Conservation (phyloP, 1,140 invertebrate genomes). For the Dreissena polymorpha region DNA sequence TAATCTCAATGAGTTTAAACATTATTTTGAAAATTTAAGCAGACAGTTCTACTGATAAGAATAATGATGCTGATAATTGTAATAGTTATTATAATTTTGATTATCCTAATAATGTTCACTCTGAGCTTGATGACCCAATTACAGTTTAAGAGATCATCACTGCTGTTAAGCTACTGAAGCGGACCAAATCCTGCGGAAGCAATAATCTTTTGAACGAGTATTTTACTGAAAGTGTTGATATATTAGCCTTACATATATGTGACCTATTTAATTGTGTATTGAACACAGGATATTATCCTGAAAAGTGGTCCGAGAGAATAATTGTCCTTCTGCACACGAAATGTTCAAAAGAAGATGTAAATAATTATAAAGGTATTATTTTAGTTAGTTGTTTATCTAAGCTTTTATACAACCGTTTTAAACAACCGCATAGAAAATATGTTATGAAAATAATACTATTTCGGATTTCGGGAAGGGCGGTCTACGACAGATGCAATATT, state of each 20-base stretch:
- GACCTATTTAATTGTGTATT: neutral
- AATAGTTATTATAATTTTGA: too few relatives aligned
- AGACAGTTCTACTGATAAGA: too few relatives aligned
- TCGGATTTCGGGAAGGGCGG: slow-evolving; percentile 24
- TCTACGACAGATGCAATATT: slow-evolving; percentile 44
- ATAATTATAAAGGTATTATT: neutral
- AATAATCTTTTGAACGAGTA: slow-evolving; percentile 7
- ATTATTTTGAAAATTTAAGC: too few relatives aligned
- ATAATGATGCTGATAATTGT: too few relatives aligned
- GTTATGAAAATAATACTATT: too few relatives aligned
- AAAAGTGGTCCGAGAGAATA: neutral
- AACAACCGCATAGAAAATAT: too few relatives aligned
- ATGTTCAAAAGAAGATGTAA: neutral
- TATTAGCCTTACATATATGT: neutral
- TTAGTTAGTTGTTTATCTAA: neutral
- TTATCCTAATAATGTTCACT: neutral
- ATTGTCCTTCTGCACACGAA: slow-evolving; percentile 13
- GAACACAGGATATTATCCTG: neutral
- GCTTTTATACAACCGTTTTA: neutral
- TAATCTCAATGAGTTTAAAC: too few relatives aligned
- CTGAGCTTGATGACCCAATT: neutral
- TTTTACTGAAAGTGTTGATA: slow-evolving; percentile 9
- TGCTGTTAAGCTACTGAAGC: too few relatives aligned
- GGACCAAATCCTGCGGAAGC: neutral
- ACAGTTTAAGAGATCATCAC: neutral